Evolutionary conservation across 2,797 vertebrate genomes (phyloP).

Genomic region (Artibeus jamaicensis): DNA sequence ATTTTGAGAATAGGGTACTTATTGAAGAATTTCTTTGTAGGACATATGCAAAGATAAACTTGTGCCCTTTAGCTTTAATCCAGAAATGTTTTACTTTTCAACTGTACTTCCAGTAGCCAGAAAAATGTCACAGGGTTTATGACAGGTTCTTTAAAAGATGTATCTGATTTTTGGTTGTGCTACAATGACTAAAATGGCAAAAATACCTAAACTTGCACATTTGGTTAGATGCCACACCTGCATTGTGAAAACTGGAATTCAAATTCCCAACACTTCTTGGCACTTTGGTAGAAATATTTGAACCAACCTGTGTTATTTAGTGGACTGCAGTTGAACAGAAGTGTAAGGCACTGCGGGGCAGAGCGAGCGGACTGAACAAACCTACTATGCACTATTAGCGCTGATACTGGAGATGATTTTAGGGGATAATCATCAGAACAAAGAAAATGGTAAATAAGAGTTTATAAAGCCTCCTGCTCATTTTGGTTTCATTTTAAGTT

Average conservation of each 20-base stretch:
- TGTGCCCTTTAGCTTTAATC: not conserved
- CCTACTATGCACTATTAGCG: not conserved
- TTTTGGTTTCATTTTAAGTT: not conserved
- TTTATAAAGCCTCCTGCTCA: not conserved
- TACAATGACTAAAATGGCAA: not conserved
- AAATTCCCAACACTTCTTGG: not conserved
- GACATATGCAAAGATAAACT: not conserved
- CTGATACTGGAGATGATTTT: not conserved
- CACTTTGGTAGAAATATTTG: not conserved
- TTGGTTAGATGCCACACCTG: not conserved
- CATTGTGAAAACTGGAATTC: not conserved
- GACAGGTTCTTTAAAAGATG: not conserved
- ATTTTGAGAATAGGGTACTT: not conserved
- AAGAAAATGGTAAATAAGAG: not conserved
- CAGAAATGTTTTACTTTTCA: conserved; percentile 2
- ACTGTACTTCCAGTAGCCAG: not conserved
- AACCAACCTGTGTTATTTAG: not conserved
- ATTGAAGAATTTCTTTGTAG: not conserved
- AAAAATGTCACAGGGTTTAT: not conserved
- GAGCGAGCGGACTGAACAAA: not conserved
- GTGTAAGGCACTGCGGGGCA: not conserved
- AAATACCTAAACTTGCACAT: not conserved
- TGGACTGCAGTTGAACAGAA: not conserved
- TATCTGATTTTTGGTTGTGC: not conserved
- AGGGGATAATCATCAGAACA: not conserved